Conservation (phyloP, 2,113 vertebrate species). For the Tretioscincus oriximinensis region DNA sequence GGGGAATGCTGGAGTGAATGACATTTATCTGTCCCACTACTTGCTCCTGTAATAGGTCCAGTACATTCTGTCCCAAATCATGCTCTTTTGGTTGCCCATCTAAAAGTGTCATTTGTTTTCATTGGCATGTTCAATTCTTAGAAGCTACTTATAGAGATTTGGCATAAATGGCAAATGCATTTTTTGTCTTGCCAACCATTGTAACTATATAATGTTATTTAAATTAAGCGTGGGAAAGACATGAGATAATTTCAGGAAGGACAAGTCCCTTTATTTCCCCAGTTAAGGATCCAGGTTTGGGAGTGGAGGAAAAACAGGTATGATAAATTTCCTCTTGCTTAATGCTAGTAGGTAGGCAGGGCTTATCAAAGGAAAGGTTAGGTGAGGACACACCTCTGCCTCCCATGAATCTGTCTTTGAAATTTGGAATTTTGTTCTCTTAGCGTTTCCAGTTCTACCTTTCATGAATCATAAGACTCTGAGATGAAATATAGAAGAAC, state of each 20-base stretch:
- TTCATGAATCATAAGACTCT: not conserved
- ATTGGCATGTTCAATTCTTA: not conserved
- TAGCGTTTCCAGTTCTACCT: not conserved
- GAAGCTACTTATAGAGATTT: not conserved
- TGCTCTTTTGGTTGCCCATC: no score
- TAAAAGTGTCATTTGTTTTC: not conserved
- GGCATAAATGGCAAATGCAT: not conserved
- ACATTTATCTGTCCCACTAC: no score
- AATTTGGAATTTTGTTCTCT: not conserved
- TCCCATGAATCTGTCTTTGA: not conserved
- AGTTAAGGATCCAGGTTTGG: not conserved
- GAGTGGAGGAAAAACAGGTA: conserved; percentile 2
- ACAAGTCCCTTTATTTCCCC: not conserved
- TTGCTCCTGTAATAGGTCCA: no score
- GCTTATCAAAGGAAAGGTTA: not conserved
- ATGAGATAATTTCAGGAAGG: conserved; percentile 3
- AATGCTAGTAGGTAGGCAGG: not conserved
- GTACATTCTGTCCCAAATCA: no score
- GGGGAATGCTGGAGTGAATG: no score
- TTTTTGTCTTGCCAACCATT: not conserved
- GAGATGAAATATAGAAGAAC: not conserved
- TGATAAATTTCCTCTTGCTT: conserved; percentile 2
- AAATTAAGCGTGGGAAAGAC: not conserved
- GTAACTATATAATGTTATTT: conserved; percentile 6
- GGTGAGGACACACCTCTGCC: not conserved